Conservation (phyloP, 2,113 vertebrate species). For the Calyptommatus sinebrachiatus region DNA sequence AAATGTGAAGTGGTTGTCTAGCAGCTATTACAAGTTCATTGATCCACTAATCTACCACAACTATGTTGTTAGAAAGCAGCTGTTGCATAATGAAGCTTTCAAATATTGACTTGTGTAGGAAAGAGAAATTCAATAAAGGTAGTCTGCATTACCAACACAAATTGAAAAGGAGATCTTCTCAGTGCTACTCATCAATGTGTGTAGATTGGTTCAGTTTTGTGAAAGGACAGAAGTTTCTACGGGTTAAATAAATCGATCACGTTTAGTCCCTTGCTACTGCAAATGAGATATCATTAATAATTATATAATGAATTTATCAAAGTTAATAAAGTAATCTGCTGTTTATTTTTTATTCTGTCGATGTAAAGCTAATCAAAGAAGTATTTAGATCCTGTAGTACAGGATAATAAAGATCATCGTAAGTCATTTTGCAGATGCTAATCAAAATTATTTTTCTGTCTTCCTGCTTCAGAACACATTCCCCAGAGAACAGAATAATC, state of each 20-base stretch:
- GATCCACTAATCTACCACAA: conserved; percentile 17
- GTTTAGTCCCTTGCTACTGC: not conserved
- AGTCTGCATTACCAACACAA: not conserved
- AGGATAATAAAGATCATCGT: not conserved
- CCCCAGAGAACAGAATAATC: conserved; percentile 3
- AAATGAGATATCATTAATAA: not conserved
- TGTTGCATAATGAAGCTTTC: conserved; percentile 10
- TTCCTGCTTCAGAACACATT: not conserved
- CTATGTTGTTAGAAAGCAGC: conserved; percentile 20
- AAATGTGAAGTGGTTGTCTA: conserved; percentile 11
- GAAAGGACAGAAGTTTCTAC: not conserved
- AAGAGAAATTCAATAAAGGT: conserved; percentile 18
- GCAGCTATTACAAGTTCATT: conserved; percentile 18
- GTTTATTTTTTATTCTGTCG: conserved; percentile 10
- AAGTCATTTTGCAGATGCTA: not conserved
- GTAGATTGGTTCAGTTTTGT: not conserved
- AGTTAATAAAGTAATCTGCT: not conserved
- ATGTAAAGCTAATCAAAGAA: conserved; percentile 2
- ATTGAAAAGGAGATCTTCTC: conserved; percentile 10
- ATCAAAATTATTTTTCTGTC: not conserved
- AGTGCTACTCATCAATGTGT: not conserved
- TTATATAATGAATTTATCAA: not conserved
- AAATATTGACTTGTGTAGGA: not conserved
- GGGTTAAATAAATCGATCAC: not conserved
- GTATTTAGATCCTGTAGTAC: not conserved